Evolutionary conservation across 2,797 vertebrate species (phyloP), one percentile per base, ranked within the genome.

Genomic region (Sebastes vulpes): DNA sequence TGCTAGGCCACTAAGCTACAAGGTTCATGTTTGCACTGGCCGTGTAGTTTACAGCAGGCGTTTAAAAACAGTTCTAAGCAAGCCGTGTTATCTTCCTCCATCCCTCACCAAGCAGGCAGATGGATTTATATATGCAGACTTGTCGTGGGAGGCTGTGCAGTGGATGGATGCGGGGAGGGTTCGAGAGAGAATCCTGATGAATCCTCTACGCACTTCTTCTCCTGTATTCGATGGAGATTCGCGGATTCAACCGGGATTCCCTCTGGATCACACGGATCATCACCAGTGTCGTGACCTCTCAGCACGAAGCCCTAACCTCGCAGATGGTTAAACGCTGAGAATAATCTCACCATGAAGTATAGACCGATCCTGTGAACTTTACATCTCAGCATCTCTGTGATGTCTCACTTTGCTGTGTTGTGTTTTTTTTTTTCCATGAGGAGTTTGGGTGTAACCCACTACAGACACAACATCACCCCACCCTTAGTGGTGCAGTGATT

Each of bases 21-120:
- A 12, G 77, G 20, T 18, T 52, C 38, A 28, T 77, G 72, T 84
- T 73, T 84, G 66, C 79, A 20, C 64, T 32, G 72, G 48, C 61
- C 70, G 65, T 61, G 77, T 65, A 32, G 70, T 65, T 65, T 72
- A 72, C 16, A 20, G 18, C 57, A 59, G 25, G 52, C 57, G 28
- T 73, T 56, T 71, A 2, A 71, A 48, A 68, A 52, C 56, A 42
- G 48, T 64, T 72, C 53, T 52, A 38, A 75, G 53, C 12, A 3
- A 58, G 60, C 63, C 80, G 77, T 77, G 77, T 72, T n/a, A 21
- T 69, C 12, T 23, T 74, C 14, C 65, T 76, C 60, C 42, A 5
- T 65, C 38, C 42, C n/a, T 65, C 71, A 35, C 66, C 23, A 10
- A 56, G 28, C 56, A 72, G 67, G 63, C 25, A 9, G 46, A 32